A percentile compares a stretch with the other conserved stretches of the same genome.
Conservation (phyloP, 2,888 invertebrate genomes). For the Timema cristinae region DNA sequence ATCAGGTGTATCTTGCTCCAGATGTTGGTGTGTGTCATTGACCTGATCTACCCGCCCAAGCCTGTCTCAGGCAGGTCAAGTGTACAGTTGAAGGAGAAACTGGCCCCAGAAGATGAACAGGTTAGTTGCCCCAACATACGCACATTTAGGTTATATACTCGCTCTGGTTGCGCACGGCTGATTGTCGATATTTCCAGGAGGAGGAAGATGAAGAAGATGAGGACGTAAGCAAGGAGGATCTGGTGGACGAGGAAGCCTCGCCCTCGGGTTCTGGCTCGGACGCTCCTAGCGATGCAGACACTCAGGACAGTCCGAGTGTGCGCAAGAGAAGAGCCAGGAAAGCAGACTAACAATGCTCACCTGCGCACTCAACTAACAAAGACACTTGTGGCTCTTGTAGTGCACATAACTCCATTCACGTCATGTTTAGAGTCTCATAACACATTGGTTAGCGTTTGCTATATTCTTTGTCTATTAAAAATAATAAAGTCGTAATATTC, state of each 20-base stretch:
- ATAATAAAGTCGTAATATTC: too few species aligned
- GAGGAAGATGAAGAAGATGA: constrained; percentile 38
- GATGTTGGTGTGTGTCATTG: constrained; percentile 80
- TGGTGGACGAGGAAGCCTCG: constrained; percentile 54
- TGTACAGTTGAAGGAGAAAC: too few species aligned
- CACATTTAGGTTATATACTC: neutral
- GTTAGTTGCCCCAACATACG: too few species aligned
- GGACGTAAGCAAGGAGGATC: constrained; percentile 64
- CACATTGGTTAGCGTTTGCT: too few species aligned
- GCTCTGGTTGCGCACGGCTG: too few species aligned
- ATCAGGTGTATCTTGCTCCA: constrained; percentile 42
- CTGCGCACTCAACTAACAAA: too few species aligned
- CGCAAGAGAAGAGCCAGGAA: constrained; percentile 72
- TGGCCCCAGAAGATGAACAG: too few species aligned
- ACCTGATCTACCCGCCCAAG: constrained; percentile 78
- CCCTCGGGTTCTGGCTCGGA: constrained; percentile 50
- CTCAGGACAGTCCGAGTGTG: constrained; percentile 50
- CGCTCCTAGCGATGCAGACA: constrained; percentile 37
- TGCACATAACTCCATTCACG: too few species aligned
- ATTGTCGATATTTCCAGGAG: neutral
- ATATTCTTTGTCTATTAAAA: too few species aligned
- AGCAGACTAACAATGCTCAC: constrained; percentile 52
- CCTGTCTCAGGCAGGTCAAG: constrained; percentile 38
- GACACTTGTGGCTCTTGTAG: too few species aligned
- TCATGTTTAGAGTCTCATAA: too few species aligned